phyloP scores from a whole-genome alignment of 2,888 invertebrate genomes.

The Dryomyza anilis region DNA sequence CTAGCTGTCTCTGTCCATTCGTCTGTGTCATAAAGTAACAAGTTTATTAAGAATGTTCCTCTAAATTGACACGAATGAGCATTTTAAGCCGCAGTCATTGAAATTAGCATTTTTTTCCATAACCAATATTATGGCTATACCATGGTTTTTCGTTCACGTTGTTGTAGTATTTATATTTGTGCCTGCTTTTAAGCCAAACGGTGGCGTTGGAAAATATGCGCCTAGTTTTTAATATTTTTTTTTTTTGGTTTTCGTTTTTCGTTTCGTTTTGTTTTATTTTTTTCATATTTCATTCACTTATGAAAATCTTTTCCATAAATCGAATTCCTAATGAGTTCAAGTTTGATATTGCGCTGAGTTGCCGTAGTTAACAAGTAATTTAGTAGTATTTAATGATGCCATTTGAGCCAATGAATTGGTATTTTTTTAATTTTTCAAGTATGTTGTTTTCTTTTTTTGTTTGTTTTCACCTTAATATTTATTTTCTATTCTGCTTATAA shows the following conservation, averaged over 20 bases:
- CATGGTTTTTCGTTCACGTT: background rate
- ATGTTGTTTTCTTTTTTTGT: background rate
- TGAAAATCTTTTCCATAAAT: background rate
- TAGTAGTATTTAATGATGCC: slow-evolving; percentile 2
- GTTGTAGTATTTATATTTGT: too few relatives aligned
- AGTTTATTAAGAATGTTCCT: slow-evolving; percentile 38
- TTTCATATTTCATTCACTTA: background rate
- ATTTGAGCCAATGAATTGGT: background rate
- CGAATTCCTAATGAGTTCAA: slow-evolving; percentile 4
- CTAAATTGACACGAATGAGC: slow-evolving; percentile 36
- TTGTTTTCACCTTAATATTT: too few relatives aligned
- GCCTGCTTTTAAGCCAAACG: too few relatives aligned
- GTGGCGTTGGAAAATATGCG: too few relatives aligned
- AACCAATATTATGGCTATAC: background rate
- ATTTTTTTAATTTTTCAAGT: background rate
- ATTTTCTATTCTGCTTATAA: too few relatives aligned
- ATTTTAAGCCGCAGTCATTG: slow-evolving; percentile 22
- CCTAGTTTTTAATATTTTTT: background rate
- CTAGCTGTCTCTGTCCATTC: background rate
- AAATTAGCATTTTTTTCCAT: slow-evolving; percentile 12
- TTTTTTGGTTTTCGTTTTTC: background rate
- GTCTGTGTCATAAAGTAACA: slow-evolving; percentile 34
- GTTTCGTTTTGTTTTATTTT: background rate
- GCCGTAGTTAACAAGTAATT: slow-evolving; percentile 15
- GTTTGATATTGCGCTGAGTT: background rate